Evolutionary conservation across 2,888 invertebrate species (phyloP).

Genomic region (Pandemis heparana): DNA sequence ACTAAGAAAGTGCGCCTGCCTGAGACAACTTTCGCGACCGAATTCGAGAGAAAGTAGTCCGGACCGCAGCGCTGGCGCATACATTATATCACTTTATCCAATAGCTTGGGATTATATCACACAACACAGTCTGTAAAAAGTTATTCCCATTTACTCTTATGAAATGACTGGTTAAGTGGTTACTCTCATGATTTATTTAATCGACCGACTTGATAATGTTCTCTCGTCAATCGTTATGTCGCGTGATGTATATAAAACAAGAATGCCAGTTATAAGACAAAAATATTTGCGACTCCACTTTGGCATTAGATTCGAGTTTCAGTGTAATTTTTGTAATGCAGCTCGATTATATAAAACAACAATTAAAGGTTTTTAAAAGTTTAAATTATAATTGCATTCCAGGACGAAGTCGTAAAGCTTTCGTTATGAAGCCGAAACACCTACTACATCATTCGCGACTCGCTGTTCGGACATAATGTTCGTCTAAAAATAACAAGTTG

Average conservation of each 20-base stretch:
- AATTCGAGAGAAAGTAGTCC: conserved; percentile 85
- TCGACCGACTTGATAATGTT: background rate
- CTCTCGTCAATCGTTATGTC: background rate
- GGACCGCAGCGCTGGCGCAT: conserved; percentile 69
- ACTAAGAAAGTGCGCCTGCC: conserved; percentile 81
- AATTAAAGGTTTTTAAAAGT: background rate
- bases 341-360: background rate
- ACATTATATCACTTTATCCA: conserved; percentile 82
- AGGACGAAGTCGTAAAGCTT: conserved; percentile 1
- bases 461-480: conserved; percentile 21
- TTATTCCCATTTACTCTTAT: conserved; percentile 38
- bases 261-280: background rate
- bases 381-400: conserved; percentile 3
- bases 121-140: conserved; percentile 44
- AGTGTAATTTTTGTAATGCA: background rate
- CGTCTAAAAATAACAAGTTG: conserved; percentile 40
- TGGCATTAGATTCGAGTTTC: background rate
- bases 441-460: conserved; percentile 5
- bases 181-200: background rate
- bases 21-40: conserved; percentile 84
- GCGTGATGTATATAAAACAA: background rate
- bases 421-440: conserved; percentile 1
- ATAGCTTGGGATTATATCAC: conserved; percentile 77
- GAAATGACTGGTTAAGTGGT: conserved; percentile 16
- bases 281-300: background rate